A percentile compares a stretch with the other conserved stretches of the same genome.
phyloP scores from a whole-genome alignment of 2,797 vertebrate genomes.

The Alectoris magna region DNA sequence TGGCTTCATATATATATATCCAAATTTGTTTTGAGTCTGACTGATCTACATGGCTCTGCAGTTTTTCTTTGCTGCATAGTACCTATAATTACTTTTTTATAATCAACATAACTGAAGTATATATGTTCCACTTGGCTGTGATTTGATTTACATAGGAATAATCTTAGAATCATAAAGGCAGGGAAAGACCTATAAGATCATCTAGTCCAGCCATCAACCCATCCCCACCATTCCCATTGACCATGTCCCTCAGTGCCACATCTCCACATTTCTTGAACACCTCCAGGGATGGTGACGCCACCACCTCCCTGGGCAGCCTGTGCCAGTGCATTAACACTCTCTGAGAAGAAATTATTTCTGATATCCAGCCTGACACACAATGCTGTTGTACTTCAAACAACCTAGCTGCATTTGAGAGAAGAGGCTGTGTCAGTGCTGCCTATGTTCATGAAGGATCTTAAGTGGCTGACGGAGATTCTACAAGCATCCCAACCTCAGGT shows the following conservation, averaged over 20 bases:
- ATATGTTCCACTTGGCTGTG: background rate
- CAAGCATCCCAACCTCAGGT: background rate
- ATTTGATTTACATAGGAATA: background rate
- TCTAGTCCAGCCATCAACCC: no score
- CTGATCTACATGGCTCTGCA: background rate
- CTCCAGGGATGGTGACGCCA: no score
- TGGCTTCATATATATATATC: background rate
- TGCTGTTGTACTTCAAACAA: background rate
- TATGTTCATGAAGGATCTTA: background rate
- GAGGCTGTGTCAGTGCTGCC: background rate
- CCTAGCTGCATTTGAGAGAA: background rate
- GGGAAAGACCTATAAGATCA: no score
- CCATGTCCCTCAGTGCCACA: no score
- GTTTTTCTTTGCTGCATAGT: background rate
- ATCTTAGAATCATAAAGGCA: background rate
- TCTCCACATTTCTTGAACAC: no score
- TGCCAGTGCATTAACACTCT: no score
- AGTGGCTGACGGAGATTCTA: background rate
- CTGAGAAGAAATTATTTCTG: no score
- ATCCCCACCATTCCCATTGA: no score
- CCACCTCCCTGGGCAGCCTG: no score
- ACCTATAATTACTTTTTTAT: background rate
- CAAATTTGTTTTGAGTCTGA: background rate
- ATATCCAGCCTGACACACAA: no score
- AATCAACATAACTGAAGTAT: background rate